Base-by-base conservation (phyloP, 2,888 invertebrate genomes). In the Ectemnius cavifrons region DNA sequence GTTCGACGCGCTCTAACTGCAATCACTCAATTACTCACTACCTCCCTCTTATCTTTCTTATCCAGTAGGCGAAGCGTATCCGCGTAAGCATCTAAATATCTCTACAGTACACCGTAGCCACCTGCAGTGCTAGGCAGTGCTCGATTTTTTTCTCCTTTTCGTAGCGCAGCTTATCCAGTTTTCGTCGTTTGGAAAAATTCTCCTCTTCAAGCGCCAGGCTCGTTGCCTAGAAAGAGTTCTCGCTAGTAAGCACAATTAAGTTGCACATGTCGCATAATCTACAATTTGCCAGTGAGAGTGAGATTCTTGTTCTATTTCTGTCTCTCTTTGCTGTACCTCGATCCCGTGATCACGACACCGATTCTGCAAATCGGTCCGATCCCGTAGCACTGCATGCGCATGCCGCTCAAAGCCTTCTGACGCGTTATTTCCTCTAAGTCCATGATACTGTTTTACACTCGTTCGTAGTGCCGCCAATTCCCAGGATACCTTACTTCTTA, bases 111-210 rank as follows among this genome's bases (percentile, higher is more conserved):
- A 23, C 23, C 23, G 16, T 5, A 37, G 6, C 2, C 90, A 94
- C 94, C 92, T 94, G 94, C 37, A 93, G 90, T 60, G 92, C 88
- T 11, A 93, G 93, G 83, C 94, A 92, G 73, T 90, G 91, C 79
- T 94, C 92, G 90, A 94, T 93, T 88, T 93, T 94, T 84, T 92
- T 92, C 78, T 93, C 93, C 88, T 94, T 94, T 14, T 92, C 92
- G 72, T 93, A 94, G 77, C 92, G 89, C 20, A 95, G 92, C 73
- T 93, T 92, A 83, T 95, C 94, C 28, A 94, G 89, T 78, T 93
- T 92, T 85, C 94, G 94, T 60, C 94, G 91, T 84, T 93, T 93
- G 64, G 92, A 92, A 75, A 94, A 94, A 86, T 93, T 94, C 78
- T 94, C 93, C 87, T 94, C 37, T 37, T 37, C 1, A 37, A 37